These are phyloP conservation scores for Takifugu flavidus DNA, from an alignment of 2,113 vertebrate species.

Conservation along the genomic window DNA sequence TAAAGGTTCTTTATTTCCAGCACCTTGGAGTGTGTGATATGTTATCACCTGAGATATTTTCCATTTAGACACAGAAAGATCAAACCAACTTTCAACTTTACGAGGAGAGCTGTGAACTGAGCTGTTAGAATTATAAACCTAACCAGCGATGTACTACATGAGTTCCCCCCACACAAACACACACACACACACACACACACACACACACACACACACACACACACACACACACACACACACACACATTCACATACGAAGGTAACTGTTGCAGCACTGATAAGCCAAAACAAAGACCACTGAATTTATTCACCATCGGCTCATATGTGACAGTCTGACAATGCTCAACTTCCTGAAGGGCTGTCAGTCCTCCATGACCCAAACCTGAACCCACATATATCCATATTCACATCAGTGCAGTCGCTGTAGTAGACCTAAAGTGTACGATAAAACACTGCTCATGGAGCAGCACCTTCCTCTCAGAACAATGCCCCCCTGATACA, in stretches of 20 bases:
- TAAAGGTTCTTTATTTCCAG: constrained; percentile 4
- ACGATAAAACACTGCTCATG: no score
- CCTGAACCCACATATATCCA: constrained; percentile 38
- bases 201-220: constrained; percentile 7
- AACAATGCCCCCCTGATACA: no score
- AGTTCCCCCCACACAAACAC: constrained; percentile 35
- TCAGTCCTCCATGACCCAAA: constrained; percentile 43
- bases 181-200: constrained; percentile 5
- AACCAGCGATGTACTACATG: constrained; percentile 60
- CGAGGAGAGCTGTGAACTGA: constrained; percentile 30
- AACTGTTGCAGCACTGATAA: constrained; percentile 59
- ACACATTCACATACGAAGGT: constrained; percentile 2
- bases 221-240: constrained; percentile 2
- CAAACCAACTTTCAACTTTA: background rate
- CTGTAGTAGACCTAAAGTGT: no score
- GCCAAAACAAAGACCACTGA: constrained; percentile 64
- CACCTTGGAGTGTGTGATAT: no score
- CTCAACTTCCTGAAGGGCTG: constrained; percentile 52
- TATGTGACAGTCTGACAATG: constrained; percentile 54
- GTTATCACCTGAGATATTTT: no score
- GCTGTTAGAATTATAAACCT: constrained; percentile 54
- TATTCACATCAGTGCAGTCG: background rate
- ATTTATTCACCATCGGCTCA: constrained; percentile 44
- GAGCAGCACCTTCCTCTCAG: no score
- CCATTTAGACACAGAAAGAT: no score